Evolutionary conservation across 2,888 invertebrate genomes (phyloP).

Genomic region (Colletes collaris): DNA sequence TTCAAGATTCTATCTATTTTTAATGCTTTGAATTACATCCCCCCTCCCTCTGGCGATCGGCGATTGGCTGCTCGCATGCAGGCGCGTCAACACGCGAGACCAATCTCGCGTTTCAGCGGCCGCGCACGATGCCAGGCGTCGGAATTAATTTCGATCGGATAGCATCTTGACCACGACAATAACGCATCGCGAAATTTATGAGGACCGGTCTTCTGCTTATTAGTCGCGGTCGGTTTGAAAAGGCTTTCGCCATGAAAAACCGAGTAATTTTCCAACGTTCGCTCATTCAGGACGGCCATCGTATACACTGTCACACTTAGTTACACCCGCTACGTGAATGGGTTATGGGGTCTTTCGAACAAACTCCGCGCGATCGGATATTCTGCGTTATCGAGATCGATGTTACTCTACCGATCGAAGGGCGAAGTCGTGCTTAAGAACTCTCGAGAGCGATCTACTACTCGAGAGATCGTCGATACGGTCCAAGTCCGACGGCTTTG

Average conservation of each 20-base stretch:
- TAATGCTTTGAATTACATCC: constrained; percentile 43
- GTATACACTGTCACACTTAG: too few species aligned
- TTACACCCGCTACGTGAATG: too few species aligned
- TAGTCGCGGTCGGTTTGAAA: not conserved
- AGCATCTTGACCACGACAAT: constrained; percentile 49
- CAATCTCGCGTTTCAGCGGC: constrained; percentile 50
- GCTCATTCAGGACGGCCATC: too few species aligned
- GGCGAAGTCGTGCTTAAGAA: too few species aligned
- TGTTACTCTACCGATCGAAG: too few species aligned
- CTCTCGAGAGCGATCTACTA: too few species aligned
- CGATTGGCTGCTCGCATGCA: constrained; percentile 36
- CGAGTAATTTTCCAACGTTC: too few species aligned
- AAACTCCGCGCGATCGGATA: too few species aligned
- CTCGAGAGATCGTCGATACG: too few species aligned
- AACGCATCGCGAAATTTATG: constrained; percentile 59
- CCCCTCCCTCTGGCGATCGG: not conserved
- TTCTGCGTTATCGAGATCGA: too few species aligned
- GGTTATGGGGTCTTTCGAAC: too few species aligned
- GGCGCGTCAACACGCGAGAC: constrained; percentile 3
- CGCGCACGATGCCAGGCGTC: constrained; percentile 41
- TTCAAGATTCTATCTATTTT: constrained; percentile 63
- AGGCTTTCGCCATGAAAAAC: not conserved
- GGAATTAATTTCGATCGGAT: constrained; percentile 64
- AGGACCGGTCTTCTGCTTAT: constrained; percentile 36
- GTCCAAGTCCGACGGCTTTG: too few species aligned